phyloP scores from a whole-genome alignment of 2,113 vertebrate genomes.

The Bostrychus sinensis region DNA sequence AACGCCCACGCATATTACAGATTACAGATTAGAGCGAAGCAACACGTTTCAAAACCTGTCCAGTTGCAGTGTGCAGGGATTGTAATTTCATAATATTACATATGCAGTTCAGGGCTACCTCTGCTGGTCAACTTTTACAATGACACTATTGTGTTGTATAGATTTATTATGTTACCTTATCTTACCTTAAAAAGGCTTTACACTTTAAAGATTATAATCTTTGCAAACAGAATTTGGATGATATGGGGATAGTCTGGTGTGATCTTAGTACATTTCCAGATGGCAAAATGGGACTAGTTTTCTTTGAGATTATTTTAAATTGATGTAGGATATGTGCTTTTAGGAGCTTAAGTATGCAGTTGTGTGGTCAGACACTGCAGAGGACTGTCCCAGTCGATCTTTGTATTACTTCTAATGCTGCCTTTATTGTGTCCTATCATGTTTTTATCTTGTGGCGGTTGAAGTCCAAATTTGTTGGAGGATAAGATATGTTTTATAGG shows the following conservation, averaged over 20 bases:
- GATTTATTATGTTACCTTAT: neutral
- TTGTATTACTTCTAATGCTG: constrained; percentile 3
- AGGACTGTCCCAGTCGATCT: constrained; percentile 13
- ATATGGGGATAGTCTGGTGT: neutral
- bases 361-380: constrained; percentile 12
- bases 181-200: too few relatives aligned
- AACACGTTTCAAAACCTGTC: constrained; percentile 24
- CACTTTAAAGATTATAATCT: too few relatives aligned
- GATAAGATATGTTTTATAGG: neutral
- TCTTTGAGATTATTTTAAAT: neutral
- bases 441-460: constrained; percentile 8
- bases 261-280: neutral
- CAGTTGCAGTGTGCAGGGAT: constrained; percentile 53
- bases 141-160: neutral
- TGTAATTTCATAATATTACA: constrained; percentile 57
- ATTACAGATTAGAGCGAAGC: constrained; percentile 48
- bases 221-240: too few relatives aligned
- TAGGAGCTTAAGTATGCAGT: constrained; percentile 13
- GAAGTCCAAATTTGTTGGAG: constrained; percentile 7
- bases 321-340: constrained; percentile 24
- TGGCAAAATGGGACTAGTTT: neutral
- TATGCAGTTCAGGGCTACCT: constrained; percentile 33
- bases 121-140: constrained; percentile 39
- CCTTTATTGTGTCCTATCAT: constrained; percentile 2
- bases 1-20: constrained; percentile 58